phyloP scores from a whole-genome alignment of 2,888 invertebrate species.

The Megastigmus dorsalis region DNA sequence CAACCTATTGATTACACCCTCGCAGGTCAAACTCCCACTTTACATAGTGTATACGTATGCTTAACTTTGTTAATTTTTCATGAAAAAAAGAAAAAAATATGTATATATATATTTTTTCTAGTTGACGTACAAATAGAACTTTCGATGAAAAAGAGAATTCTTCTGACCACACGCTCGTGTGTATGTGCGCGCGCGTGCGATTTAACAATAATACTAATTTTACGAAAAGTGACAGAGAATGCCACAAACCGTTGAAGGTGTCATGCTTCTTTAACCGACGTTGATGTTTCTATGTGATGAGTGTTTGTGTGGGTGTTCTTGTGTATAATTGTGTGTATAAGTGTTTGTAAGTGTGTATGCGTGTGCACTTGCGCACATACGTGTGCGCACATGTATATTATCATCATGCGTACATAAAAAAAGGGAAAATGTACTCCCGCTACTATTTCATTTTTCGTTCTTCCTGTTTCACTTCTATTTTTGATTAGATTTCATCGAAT shows the following conservation, averaged over 20 bases:
- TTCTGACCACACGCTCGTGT: constrained; percentile 1
- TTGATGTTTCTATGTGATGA: constrained; percentile 20
- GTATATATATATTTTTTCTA: constrained; percentile 32
- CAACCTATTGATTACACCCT: constrained; percentile 31
- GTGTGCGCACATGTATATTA: neutral
- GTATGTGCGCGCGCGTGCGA: constrained; percentile 15
- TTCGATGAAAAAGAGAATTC: constrained; percentile 45
- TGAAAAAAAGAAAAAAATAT: constrained; percentile 40
- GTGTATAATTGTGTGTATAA: neutral
- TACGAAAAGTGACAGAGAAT: constrained; percentile 38
- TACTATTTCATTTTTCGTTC: neutral
- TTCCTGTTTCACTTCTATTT: constrained; percentile 17
- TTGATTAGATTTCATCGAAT: constrained; percentile 46
- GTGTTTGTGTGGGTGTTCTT: neutral
- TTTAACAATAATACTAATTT: constrained; percentile 51
- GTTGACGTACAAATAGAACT: constrained; percentile 47
- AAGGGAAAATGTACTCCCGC: constrained; percentile 25
- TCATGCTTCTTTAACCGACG: constrained; percentile 37
- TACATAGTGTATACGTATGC: constrained; percentile 20
- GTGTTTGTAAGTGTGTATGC: constrained; percentile 8
- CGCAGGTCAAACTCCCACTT: constrained; percentile 35
- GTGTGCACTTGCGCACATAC: neutral
- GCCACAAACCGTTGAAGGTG: constrained; percentile 25
- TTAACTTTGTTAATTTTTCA: constrained; percentile 16
- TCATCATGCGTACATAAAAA: constrained; percentile 48